These are phyloP conservation scores for Lagenorhynchus albirostris DNA, from an alignment of 2,113 vertebrate genomes.

Conservation along the genomic window DNA sequence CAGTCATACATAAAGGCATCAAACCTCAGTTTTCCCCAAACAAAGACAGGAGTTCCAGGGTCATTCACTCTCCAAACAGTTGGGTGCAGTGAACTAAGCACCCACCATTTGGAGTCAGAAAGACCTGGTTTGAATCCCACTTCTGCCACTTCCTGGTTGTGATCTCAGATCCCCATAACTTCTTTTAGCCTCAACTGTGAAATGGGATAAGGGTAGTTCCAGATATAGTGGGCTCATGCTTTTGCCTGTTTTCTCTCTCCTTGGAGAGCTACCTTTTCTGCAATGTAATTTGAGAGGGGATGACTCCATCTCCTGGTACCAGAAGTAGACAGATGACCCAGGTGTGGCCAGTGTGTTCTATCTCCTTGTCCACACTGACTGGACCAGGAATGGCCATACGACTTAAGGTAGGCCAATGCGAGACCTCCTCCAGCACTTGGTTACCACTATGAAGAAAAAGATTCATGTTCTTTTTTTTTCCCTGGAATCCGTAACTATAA, in stretches of 20 bases:
- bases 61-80: background rate
- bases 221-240: background rate
- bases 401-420: background rate
- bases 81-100: background rate
- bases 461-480: background rate
- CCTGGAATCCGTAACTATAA: background rate
- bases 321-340: background rate
- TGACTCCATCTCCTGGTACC: background rate
- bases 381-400: background rate
- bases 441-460: background rate
- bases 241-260: background rate
- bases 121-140: background rate
- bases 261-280: background rate
- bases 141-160: background rate
- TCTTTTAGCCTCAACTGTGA: background rate
- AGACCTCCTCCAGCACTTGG: background rate
- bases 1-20: background rate
- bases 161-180: background rate
- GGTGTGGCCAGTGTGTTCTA: background rate
- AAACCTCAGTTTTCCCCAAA: background rate
- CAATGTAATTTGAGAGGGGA: background rate
- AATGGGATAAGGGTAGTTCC: background rate
- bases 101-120: background rate
- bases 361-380: background rate
- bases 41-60: background rate